Conservation (phyloP, 2,888 invertebrate genomes). For the Lasioglossum vierecki region DNA sequence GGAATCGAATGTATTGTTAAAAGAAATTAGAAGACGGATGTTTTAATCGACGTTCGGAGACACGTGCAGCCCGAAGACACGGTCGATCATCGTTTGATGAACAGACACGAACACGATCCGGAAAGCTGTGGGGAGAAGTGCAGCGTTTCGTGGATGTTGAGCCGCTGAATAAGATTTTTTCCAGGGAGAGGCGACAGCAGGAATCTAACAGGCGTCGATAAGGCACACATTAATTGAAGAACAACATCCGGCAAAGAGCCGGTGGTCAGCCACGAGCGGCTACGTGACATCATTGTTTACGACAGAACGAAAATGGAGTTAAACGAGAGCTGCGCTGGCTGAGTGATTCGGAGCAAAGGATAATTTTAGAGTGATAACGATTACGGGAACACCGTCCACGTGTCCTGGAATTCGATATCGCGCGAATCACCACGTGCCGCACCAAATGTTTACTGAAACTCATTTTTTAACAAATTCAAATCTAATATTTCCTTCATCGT, state of each 20-base stretch:
- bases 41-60: background rate
- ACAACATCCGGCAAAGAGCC: conserved; percentile 63
- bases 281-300: conserved; percentile 62
- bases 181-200: conserved; percentile 39
- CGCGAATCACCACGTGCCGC: background rate
- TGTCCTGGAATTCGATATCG: conserved; percentile 4
- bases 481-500: background rate
- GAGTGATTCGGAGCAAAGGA: background rate
- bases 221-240: conserved; percentile 68
- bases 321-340: conserved; percentile 17
- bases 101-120: conserved; percentile 14
- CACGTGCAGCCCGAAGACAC: background rate
- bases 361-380: conserved; percentile 44
- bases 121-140: conserved; percentile 7
- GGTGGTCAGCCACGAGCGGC: conserved; percentile 22
- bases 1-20: background rate
- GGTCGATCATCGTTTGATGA: background rate
- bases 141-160: conserved; percentile 35
- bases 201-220: conserved; percentile 55
- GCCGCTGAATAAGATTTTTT: conserved; percentile 59
- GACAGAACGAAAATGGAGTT: conserved; percentile 51
- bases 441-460: background rate
- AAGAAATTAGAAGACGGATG: background rate
- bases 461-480: background rate
- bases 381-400: conserved; percentile 18